Evolutionary conservation across 1,140 invertebrate species (phyloP), one percentile per base, ranked within the genome.

Genomic region (Eumaeus atala): DNA sequence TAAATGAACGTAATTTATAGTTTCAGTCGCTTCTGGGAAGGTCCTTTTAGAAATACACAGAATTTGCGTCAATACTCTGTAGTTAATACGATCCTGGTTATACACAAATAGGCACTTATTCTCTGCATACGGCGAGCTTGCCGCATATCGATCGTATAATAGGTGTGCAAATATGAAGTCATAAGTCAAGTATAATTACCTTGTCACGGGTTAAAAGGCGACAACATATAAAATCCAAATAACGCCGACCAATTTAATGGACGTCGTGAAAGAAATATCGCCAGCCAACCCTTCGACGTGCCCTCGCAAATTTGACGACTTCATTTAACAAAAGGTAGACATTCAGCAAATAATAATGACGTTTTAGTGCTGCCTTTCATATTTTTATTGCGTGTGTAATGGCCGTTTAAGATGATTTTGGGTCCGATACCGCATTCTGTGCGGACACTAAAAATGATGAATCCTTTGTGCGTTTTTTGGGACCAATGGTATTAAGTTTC

Each of bases 341-440:
- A 72, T 86, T 84, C 72, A 67, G 72, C 74, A 70, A 78, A 77
- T 67, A 74, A 77, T 77, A 75, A 82, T 74, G 73, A 72, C 72
- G 59, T 71, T 83, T 86, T 83, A 83, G 72, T 79, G 67, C 68
- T 61, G 67, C 68, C 62, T 71, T 73, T 74, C 67, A 79, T 84
- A 80, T 74, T 81, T 73, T 81, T 83, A 84, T 76, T 73, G 72
- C 62, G 72, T 86, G 80, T 81, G 84, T 84, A 86, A 83, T 80
- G 72, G 74, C 80, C 75, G 74, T 85, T 79, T 67, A 69, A 59
- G 66, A 67, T 66, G 72, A 67, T 68, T 52, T 58, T 62, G 73
- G 61, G 65, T 59, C 63, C 40, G 66, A 37, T 52, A 42, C 59
- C 53, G 51, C 57, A 57, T 62, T 59, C 56, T 55, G 28, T 34